Evolutionary conservation across 2,888 invertebrate genomes (phyloP), one percentile per base, ranked within the genome.

Genomic region (Periphyllus acericola): DNA sequence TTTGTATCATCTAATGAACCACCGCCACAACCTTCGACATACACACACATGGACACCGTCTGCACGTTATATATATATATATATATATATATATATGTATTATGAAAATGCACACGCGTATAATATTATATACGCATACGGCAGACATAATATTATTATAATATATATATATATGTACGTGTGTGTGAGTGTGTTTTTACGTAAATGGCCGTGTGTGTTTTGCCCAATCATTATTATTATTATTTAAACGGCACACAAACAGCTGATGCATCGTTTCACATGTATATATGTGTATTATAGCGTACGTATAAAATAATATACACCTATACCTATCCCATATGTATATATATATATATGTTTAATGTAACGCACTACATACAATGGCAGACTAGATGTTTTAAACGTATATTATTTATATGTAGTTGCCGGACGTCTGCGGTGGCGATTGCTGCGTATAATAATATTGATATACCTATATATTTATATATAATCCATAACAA

Each of bases 1-100:
- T 84, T 84, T 68, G 66, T 84, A 84, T 76, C 76, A 8, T 76
- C 66, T 76, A 76, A 84, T 68, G 76, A 76, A 84, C 84, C 84
- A 9, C 66, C 40, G 19, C 76, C 40, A 36, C 83, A 29, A 72
- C 68, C 14, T 60, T 72, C 83, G 75, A 29, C 29, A 60, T 19
- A 34, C 76, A 75, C 55, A 52, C 84, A 75, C 76, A 66, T 36
- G n/a, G n/a, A 68, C 40, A 29, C 84, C 68, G 76, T 68, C 40
- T 60, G 75, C 66, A 78, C 36, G 60, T 19, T 74, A 34, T 66
- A 25, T 40, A 55, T 74, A 66, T n/a, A 78, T 14, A n/a, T n/a
- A n/a, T n/a, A n/a, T n/a, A n/a, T n/a, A n/a, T n/a, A n/a, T n/a
- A n/a, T n/a, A n/a, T n/a, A n/a, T n/a, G n/a, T 19, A 19, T 46